A percentile compares a stretch with the other conserved stretches of the same genome.
phyloP scores from a whole-genome alignment of 2,113 vertebrate genomes.

The Colius striatus region DNA sequence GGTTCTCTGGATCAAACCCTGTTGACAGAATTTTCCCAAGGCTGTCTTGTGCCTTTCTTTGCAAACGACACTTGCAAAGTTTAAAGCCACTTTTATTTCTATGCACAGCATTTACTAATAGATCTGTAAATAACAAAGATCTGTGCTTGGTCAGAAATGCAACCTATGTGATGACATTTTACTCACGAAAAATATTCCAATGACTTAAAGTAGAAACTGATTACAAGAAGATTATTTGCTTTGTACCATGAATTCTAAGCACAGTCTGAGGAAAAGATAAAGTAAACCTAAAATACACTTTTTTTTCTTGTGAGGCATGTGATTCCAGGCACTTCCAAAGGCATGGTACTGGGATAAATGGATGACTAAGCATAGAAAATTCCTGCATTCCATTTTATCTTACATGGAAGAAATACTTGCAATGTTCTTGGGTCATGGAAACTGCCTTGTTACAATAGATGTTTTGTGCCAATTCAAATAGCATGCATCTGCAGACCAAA shows the following conservation, averaged over 20 bases:
- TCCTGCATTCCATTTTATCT: neutral
- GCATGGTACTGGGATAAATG: neutral
- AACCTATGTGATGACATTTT: neutral
- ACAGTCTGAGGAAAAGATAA: neutral
- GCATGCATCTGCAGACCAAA: neutral
- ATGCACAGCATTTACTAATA: neutral
- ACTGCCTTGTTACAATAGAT: neutral
- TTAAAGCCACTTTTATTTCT: neutral
- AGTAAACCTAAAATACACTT: neutral
- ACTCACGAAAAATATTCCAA: neutral
- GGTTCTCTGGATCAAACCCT: neutral
- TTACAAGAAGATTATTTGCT: neutral
- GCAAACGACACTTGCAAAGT: neutral
- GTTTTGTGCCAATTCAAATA: neutral
- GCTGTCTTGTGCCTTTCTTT: neutral
- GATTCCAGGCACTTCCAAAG: neutral
- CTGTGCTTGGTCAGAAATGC: neutral
- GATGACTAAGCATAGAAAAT: neutral
- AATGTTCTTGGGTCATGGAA: neutral
- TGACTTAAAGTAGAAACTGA: neutral
- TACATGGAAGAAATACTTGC: neutral
- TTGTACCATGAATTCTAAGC: neutral
- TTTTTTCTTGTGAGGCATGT: neutral
- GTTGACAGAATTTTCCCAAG: neutral
- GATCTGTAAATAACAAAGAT: slow-evolving; percentile 1